phyloP scores from a whole-genome alignment of 2,888 invertebrate genomes.

The Scrobipalpa atriplicella region DNA sequence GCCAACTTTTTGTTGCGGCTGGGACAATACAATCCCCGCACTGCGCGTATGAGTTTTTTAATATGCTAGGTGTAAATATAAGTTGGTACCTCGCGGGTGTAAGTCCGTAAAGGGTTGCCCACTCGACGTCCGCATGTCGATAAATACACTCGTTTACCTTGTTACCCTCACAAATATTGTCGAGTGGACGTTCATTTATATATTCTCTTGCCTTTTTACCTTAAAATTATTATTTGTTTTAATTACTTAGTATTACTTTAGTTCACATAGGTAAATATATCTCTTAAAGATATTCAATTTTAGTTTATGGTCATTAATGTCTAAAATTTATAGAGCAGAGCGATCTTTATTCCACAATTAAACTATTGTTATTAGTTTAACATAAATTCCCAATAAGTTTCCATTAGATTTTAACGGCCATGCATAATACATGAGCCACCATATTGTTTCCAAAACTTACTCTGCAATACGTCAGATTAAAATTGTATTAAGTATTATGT shows the following conservation, averaged over 20 bases:
- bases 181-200: conserved; percentile 53
- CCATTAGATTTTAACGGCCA: conserved; percentile 58
- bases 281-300: background rate
- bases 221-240: conserved; percentile 24
- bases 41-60: conserved; percentile 5
- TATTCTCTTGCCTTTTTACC: conserved; percentile 24
- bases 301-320: background rate
- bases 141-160: conserved; percentile 74
- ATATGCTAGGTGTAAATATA: conserved; percentile 15
- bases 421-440: conserved; percentile 70
- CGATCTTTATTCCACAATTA: conserved; percentile 60
- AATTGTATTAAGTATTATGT: conserved; percentile 79
- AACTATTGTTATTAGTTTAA: conserved; percentile 65
- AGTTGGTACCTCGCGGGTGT: conserved; percentile 54
- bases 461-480: conserved; percentile 77
- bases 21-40: conserved; percentile 26
- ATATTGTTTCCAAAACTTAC: conserved; percentile 76
- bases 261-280: background rate
- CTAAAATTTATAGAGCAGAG: conserved; percentile 37
- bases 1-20: conserved; percentile 30
- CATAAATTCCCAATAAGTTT: conserved; percentile 69
- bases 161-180: conserved; percentile 69
- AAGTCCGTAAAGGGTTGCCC: conserved; percentile 75
- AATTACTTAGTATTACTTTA: conserved; percentile 9
- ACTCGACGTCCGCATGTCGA: conserved; percentile 71